A percentile compares a stretch with the other conserved stretches of the same genome.
Conservation (phyloP, 2,888 invertebrate species). For the Balanococcus diminutus region DNA sequence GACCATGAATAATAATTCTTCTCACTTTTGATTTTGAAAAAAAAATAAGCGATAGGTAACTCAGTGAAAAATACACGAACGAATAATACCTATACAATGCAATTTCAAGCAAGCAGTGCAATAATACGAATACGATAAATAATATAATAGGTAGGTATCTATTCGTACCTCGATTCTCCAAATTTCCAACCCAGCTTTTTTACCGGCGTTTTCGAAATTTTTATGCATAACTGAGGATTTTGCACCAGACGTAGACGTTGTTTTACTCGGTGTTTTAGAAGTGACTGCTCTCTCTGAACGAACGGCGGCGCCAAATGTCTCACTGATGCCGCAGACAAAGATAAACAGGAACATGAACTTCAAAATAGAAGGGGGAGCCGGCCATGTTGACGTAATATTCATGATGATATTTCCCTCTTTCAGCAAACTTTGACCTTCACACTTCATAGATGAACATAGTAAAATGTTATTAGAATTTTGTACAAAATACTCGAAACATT, state of each 20-base stretch:
- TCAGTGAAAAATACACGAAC: background rate
- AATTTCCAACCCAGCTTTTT: constrained; percentile 72
- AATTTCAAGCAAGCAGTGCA: background rate
- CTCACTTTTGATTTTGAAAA: too few relatives aligned
- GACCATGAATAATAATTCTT: too few relatives aligned
- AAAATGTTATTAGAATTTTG: constrained; percentile 4
- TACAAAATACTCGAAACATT: background rate
- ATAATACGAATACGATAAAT: background rate
- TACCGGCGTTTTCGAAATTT: constrained; percentile 75
- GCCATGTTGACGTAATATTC: constrained; percentile 44
- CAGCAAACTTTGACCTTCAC: constrained; percentile 45
- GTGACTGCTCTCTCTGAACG: constrained; percentile 14
- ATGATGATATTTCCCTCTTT: constrained; percentile 45
- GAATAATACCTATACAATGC: background rate
- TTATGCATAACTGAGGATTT: constrained; percentile 60
- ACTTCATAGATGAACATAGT: constrained; percentile 25
- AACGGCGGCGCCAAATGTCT: constrained; percentile 45
- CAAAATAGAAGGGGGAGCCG: constrained; percentile 16
- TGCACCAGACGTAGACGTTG: background rate
- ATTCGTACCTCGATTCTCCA: constrained; percentile 86
- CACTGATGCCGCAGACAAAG: constrained; percentile 13
- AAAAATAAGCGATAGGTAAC: background rate
- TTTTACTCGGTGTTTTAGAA: background rate
- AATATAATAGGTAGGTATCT: too few relatives aligned
- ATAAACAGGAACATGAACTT: constrained; percentile 12